Conservation (phyloP, 37 sponge, comb jelly and placozoan genomes). For the Chondrosia reniformis region DNA sequence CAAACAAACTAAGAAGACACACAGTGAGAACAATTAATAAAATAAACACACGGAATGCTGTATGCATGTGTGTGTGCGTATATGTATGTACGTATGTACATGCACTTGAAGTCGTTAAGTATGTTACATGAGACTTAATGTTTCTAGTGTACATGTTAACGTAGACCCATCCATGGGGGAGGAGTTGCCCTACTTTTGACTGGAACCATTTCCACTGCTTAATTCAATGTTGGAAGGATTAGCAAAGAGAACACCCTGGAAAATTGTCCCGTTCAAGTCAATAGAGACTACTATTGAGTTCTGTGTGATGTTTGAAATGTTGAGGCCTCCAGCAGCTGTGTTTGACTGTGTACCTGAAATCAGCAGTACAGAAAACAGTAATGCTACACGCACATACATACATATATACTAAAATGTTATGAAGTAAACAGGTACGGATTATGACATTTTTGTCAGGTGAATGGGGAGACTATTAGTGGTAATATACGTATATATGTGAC, state of each 20-base stretch:
- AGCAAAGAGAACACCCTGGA: slow-evolving; percentile 69
- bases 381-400: not conserved
- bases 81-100: not conserved
- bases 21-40: too few species aligned
- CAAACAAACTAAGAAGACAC: too few species aligned
- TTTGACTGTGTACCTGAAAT: not conserved
- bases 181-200: too few species aligned
- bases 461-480: too few species aligned
- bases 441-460: too few species aligned
- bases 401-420: not conserved
- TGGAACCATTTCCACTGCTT: not conserved
- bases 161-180: too few species aligned
- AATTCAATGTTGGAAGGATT: slow-evolving; percentile 22
- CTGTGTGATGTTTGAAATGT: slow-evolving; percentile 3
- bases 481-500: too few species aligned
- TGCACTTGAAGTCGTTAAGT: too few species aligned
- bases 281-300: slow-evolving; percentile 54
- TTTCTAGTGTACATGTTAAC: too few species aligned
- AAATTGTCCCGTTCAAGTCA: slow-evolving; percentile 48
- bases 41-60: too few species aligned
- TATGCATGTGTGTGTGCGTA: not conserved
- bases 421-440: too few species aligned
- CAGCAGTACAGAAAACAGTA: not conserved
- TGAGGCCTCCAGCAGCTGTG: not conserved
- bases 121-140: too few species aligned